A percentile compares a stretch with the other conserved stretches of the same genome.
These are phyloP conservation scores for Sebastes hopkinsi DNA, from an alignment of 2,797 vertebrate genomes.

Conservation along the genomic window DNA sequence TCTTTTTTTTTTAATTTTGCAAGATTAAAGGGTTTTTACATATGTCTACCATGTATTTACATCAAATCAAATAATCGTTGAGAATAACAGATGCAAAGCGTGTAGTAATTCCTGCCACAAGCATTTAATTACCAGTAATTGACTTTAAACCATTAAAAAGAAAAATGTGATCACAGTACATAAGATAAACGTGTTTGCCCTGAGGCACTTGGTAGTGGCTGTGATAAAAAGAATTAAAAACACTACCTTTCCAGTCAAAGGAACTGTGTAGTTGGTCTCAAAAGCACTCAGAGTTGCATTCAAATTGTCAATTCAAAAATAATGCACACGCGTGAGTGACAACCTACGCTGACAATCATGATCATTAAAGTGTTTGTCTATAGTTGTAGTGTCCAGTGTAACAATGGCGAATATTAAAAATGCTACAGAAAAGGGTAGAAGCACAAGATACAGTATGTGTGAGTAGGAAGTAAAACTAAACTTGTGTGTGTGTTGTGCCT, in stretches of 20 bases:
- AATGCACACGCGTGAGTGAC: constrained; percentile 71
- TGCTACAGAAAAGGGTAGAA: constrained; percentile 53
- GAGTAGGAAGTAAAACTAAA: constrained; percentile 56
- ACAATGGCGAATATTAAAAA: constrained; percentile 54
- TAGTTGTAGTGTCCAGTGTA: constrained; percentile 60
- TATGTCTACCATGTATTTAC: background rate
- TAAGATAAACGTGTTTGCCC: constrained; percentile 66
- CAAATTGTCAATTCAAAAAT: constrained; percentile 70
- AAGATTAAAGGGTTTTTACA: constrained; percentile 16
- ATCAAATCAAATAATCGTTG: background rate
- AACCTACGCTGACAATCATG: constrained; percentile 62
- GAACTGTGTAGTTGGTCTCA: constrained; percentile 53
- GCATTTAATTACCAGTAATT: constrained; percentile 35
- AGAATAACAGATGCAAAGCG: constrained; percentile 28
- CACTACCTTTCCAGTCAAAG: constrained; percentile 52
- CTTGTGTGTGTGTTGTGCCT: constrained; percentile 24
- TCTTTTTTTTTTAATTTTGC: background rate
- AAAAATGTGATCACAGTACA: constrained; percentile 61
- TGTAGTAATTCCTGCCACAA: constrained; percentile 35
- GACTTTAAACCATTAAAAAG: constrained; percentile 37
- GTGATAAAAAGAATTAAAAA: constrained; percentile 65
- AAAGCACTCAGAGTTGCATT: constrained; percentile 64
- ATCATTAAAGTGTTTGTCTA: constrained; percentile 58
- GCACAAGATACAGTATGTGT: constrained; percentile 45
- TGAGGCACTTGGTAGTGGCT: constrained; percentile 76